Evolutionary conservation across 2,888 invertebrate genomes (phyloP), one percentile per base, ranked within the genome.

Genomic region (Trimorus sp.): DNA sequence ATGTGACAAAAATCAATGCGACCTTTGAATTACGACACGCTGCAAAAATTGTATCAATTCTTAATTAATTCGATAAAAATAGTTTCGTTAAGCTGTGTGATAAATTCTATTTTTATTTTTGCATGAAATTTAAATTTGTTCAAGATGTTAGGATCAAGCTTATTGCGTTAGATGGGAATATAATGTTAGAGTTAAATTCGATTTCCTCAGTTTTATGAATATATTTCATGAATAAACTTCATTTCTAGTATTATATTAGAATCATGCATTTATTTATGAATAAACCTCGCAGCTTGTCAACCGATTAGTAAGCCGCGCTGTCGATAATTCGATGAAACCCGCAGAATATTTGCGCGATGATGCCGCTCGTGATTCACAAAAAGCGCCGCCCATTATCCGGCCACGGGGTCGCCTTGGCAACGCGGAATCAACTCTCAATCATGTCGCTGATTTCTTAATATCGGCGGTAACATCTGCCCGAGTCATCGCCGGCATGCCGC

Each of bases 1-100:
- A 80, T 60, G 70, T 51, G 79, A 69, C 63, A 68, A 74, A 79
- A 79, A 74, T 74, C 54, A 56, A 62, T 68, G 51, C 53, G 3
- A 40, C 14, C 60, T 54, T 15, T 54, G 53, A 68, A 26, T 60
- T 49, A 68, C 56, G 45, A 56, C 60, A 38, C 0, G 14, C 0
- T n/a, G 0, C 6, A 1, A 48, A 12, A 37, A 37, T 68, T 48
- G 0, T 15, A 40, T 14, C 15, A 70, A 26, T 40, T 15, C 1
- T 15, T 49, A 45, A 42, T 69, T 37, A 69, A 8, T 58, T 49
- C 26, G 26, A 37, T 15, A 15, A 51, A 51, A n/a, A 48, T n/a
- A 12, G 14, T 12, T 48, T 48, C 48, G n/a, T 6, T 48, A 9
- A 48, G 48, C 12, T 40, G 26, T 26, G 26, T 4, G 26, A 26